These are phyloP conservation scores for Tenthredo livida DNA, from an alignment of 2,888 invertebrate species.

Conservation along the genomic window DNA sequence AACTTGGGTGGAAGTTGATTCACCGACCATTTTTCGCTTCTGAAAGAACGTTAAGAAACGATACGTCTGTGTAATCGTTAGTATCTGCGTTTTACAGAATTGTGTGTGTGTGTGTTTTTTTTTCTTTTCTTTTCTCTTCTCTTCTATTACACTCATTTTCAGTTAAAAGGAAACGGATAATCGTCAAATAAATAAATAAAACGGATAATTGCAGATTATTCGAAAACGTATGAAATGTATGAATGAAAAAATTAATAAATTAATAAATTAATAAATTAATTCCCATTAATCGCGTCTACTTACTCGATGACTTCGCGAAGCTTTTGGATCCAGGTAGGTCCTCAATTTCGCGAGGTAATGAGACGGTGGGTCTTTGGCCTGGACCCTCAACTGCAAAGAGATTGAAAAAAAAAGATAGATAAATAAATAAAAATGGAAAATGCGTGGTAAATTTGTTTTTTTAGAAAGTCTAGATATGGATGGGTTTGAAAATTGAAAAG, in stretches of 20 bases:
- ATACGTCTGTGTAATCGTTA: constrained; percentile 76
- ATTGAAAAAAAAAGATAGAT: too few species aligned
- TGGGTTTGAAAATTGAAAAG: not conserved
- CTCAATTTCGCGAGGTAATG: constrained; percentile 97
- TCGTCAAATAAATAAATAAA: constrained; percentile 36
- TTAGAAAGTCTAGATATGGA: not conserved
- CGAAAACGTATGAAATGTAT: constrained; percentile 39
- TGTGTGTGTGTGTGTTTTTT: too few species aligned
- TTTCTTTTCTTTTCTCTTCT: constrained; percentile 30
- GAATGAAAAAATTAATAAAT: constrained; percentile 9
- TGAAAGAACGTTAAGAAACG: constrained; percentile 83
- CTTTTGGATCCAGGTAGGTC: constrained; percentile 97
- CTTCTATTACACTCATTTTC: constrained; percentile 18
- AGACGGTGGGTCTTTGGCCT: constrained; percentile 98
- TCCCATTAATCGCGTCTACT: constrained; percentile 75
- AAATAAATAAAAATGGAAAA: not conserved
- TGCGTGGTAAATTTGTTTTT: not conserved
- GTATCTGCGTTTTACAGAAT: constrained; percentile 64
- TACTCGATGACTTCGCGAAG: constrained; percentile 96
- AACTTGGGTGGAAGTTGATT: constrained; percentile 98
- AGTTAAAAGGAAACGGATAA: too few species aligned
- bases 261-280: constrained; percentile 31
- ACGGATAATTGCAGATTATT: not conserved
- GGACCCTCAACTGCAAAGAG: constrained; percentile 93
- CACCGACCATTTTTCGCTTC: constrained; percentile 98